Percentiles rank a stretch among this genome's conserved stretches.
Conservation (phyloP, 2,888 invertebrate genomes). For the Sesia bembeciformis region DNA sequence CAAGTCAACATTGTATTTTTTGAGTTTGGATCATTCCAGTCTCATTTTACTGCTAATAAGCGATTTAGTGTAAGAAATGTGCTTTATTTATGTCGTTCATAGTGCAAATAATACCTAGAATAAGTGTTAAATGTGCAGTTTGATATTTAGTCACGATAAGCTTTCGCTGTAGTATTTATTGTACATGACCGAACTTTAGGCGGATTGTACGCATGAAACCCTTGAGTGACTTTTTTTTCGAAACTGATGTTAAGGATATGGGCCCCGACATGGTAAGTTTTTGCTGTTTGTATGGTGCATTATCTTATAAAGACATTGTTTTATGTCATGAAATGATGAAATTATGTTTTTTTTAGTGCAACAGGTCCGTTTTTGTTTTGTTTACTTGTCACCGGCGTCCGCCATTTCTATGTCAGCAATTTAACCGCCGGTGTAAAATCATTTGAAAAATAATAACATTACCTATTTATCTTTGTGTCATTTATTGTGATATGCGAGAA, state of each 20-base stretch:
- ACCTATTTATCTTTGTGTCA: background rate
- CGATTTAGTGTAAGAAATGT: conserved; percentile 47
- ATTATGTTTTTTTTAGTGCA: conserved; percentile 55
- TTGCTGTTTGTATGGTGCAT: conserved; percentile 22
- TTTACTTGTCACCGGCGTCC: conserved; percentile 76
- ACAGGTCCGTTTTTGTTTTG: conserved; percentile 77
- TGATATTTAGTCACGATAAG: conserved; percentile 36
- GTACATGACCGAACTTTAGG: conserved; percentile 61
- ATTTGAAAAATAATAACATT: background rate
- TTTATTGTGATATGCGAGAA: background rate
- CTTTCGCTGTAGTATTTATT: conserved; percentile 28
- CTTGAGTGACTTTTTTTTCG: conserved; percentile 79
- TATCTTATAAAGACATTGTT: conserved; percentile 27
- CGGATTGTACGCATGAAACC: conserved; percentile 77
- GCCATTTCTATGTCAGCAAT: conserved; percentile 70
- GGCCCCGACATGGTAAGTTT: conserved; percentile 86
- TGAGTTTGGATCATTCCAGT: conserved; percentile 54
- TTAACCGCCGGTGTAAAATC: conserved; percentile 57
- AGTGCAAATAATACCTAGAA: background rate
- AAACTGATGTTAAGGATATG: conserved; percentile 85
- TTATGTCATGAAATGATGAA: conserved; percentile 58
- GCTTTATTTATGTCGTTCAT: conserved; percentile 20
- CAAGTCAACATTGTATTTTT: conserved; percentile 69
- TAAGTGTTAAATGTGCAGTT: conserved; percentile 34
- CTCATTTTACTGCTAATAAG: conserved; percentile 33